These are phyloP conservation scores for Aplodontia rufa DNA, from an alignment of 2,113 vertebrate genomes.

Conservation along the genomic window DNA sequence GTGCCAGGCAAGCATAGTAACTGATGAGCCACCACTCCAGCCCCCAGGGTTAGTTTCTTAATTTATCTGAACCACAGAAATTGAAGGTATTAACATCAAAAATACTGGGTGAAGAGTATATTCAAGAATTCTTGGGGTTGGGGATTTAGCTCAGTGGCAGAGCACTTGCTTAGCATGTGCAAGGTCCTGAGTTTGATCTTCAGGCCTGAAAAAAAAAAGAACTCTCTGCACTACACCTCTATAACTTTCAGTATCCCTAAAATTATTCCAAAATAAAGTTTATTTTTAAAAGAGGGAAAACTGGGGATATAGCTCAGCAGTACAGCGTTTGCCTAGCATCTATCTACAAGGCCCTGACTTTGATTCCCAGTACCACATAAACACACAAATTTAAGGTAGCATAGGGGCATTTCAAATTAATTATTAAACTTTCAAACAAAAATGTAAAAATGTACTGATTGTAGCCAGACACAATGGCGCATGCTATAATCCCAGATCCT, in stretches of 20 bases:
- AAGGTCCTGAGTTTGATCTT: no score
- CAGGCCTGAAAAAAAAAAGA: no score
- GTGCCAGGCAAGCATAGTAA: no score
- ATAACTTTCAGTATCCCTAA: background rate
- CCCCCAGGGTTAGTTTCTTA: background rate
- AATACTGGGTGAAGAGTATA: background rate
- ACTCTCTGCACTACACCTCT: conserved; percentile 7
- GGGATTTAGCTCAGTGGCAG: no score
- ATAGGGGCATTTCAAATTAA: background rate
- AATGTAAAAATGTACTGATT: no score
- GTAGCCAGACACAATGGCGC: no score
- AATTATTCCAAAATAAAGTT: conserved; percentile 11
- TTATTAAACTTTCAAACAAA: background rate
- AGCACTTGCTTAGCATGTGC: no score
- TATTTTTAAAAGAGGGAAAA: background rate
- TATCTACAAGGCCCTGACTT: no score
- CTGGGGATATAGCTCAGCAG: background rate
- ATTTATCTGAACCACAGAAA: background rate
- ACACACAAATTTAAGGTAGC: background rate
- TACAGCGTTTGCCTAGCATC: no score
- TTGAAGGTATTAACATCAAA: background rate
- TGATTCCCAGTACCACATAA: no score
- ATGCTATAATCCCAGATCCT: no score
- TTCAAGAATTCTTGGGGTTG: conserved; percentile 14
- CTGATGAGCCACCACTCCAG: no score